phyloP scores from a whole-genome alignment of 2,113 vertebrate species.

The Manacus vitellinus region DNA sequence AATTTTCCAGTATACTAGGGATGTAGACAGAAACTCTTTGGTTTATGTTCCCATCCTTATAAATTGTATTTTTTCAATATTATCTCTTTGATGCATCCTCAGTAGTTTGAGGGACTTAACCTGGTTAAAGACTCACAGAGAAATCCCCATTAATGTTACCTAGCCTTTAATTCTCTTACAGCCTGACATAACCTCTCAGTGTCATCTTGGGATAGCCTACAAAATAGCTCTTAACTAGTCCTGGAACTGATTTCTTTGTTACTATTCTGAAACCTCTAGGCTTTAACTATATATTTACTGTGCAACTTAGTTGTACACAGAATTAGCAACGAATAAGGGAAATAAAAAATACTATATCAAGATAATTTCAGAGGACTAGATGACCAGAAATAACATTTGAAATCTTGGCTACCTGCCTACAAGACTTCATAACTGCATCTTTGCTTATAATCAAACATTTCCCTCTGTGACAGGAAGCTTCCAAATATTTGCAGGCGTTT shows the following conservation, averaged over 20 bases:
- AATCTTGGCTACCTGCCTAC: background rate
- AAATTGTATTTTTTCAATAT: background rate
- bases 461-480: slow-evolving; percentile 26
- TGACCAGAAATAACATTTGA: background rate
- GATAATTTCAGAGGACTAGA: background rate
- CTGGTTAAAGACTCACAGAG: background rate
- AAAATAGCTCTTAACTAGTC: background rate
- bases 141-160: background rate
- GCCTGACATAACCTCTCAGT: background rate
- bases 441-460: slow-evolving; percentile 28
- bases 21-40: background rate
- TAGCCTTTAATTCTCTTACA: background rate
- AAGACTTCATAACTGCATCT: background rate
- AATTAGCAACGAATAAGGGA: background rate
- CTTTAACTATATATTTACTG: background rate
- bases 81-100: background rate
- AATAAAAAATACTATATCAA: background rate
- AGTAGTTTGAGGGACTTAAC: background rate
- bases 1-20: background rate
- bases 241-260: background rate
- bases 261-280: background rate
- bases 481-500: background rate
- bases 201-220: background rate
- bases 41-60: background rate
- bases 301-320: background rate